Evolutionary conservation across 2,888 invertebrate species (phyloP).

Genomic region (Adelphocoris suturalis): DNA sequence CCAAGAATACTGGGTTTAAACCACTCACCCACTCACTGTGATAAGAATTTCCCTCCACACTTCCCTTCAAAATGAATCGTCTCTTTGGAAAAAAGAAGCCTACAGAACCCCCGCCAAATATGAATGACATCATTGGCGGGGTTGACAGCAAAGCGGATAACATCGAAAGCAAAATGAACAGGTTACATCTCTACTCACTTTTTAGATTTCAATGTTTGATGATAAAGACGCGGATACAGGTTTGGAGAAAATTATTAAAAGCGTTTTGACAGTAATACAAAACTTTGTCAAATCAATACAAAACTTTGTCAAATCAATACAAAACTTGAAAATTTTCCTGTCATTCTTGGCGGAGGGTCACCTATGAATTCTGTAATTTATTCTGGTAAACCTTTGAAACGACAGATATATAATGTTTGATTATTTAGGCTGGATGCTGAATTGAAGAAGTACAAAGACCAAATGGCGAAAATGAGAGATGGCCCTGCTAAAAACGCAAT

Average conservation of each 20-base stretch:
- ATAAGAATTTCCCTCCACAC: not conserved
- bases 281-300: too few relatives aligned
- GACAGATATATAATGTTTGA: too few relatives aligned
- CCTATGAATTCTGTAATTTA: too few relatives aligned
- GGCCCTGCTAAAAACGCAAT: constrained; percentile 99
- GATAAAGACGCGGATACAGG: too few relatives aligned
- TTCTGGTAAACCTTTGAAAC: too few relatives aligned
- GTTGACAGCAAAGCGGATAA: constrained; percentile 81
- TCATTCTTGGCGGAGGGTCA: too few relatives aligned
- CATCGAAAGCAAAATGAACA: constrained; percentile 77
- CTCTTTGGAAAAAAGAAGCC: constrained; percentile 96
- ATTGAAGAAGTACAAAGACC: constrained; percentile 96
- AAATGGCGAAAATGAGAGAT: constrained; percentile 99
- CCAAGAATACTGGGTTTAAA: not conserved
- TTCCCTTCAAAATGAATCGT: constrained; percentile 88
- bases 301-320: too few relatives aligned
- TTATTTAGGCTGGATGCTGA: constrained; percentile 80
- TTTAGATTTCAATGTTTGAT: too few relatives aligned
- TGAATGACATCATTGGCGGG: constrained; percentile 93
- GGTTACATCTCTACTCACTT: not conserved
- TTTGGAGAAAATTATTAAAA: too few relatives aligned
- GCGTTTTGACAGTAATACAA: too few relatives aligned
- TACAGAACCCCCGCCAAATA: constrained; percentile 95
- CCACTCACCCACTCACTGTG: not conserved
- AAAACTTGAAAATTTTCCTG: too few relatives aligned